Conservation (phyloP, 2,888 invertebrate species). For the Lottia scabra region DNA sequence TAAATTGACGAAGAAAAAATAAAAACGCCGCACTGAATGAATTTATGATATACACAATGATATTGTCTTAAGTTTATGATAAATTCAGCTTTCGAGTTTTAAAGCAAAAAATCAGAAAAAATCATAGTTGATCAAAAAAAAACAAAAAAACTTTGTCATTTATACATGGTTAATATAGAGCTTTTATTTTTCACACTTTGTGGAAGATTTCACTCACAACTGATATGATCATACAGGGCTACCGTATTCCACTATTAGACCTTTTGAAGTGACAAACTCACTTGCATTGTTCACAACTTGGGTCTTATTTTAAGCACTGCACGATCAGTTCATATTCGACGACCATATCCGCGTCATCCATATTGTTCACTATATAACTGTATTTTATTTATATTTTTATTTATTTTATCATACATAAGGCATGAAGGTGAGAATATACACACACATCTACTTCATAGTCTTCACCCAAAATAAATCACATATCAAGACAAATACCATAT, state of each 20-base stretch:
- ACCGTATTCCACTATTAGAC: no score
- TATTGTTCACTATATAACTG: neutral
- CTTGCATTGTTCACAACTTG: neutral
- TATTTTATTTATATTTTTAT: no score
- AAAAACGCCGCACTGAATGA: no score
- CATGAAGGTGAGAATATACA: constrained; percentile 3
- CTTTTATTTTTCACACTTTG: neutral
- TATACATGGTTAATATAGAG: neutral
- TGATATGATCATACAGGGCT: no score
- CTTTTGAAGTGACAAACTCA: neutral
- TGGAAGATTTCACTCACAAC: constrained; percentile 5
- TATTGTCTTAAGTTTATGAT: neutral
- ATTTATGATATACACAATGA: no score
- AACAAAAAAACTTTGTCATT: neutral
- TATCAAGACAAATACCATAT: no score
- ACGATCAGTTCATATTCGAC: neutral
- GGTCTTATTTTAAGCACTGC: neutral
- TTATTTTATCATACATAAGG: constrained; percentile 2
- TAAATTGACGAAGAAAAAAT: no score
- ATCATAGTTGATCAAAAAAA: neutral
- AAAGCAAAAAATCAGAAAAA: neutral
- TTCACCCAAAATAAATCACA: neutral
- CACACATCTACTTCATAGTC: neutral
- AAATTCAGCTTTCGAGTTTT: neutral
- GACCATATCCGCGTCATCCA: neutral